A percentile compares a stretch with the other conserved stretches of the same genome.
phyloP scores from a whole-genome alignment of 2,113 vertebrate species.

The Jacana jacana region DNA sequence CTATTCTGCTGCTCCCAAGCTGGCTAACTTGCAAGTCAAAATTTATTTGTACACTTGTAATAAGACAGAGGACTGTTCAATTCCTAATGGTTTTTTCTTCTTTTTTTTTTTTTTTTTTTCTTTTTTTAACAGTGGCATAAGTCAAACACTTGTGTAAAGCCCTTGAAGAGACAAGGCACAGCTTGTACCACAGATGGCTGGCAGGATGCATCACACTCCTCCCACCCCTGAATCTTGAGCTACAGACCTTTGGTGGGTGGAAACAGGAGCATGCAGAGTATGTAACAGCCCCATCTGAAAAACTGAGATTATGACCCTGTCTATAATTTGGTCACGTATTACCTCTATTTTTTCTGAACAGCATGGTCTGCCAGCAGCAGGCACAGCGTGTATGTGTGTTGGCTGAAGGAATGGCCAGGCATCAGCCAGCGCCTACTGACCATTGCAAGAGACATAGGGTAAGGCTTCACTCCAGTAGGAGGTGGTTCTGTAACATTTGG shows the following conservation, averaged over 20 bases:
- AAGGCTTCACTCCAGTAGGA: not conserved
- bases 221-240: not conserved
- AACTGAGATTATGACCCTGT: not conserved
- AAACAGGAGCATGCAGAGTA: not conserved
- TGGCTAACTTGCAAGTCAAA: not conserved
- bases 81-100: accelerated
- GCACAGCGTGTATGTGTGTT: accelerated
- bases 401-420: not conserved
- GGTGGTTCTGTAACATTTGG: not conserved
- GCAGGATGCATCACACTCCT: not conserved
- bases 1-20: not conserved
- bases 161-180: not conserved
- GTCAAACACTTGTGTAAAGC: not conserved
- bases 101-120: no score
- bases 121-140: not conserved
- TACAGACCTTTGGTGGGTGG: not conserved
- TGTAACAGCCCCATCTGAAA: not conserved
- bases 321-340: not conserved
- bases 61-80: not conserved
- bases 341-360: not conserved
- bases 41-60: not conserved
- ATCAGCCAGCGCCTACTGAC: not conserved
- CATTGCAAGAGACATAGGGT: accelerated
- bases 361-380: accelerated
- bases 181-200: not conserved